Percentiles rank a stretch among this genome's conserved stretches.
phyloP scores from a whole-genome alignment of 2,888 invertebrate species.

The Argynnis bischoffii region DNA sequence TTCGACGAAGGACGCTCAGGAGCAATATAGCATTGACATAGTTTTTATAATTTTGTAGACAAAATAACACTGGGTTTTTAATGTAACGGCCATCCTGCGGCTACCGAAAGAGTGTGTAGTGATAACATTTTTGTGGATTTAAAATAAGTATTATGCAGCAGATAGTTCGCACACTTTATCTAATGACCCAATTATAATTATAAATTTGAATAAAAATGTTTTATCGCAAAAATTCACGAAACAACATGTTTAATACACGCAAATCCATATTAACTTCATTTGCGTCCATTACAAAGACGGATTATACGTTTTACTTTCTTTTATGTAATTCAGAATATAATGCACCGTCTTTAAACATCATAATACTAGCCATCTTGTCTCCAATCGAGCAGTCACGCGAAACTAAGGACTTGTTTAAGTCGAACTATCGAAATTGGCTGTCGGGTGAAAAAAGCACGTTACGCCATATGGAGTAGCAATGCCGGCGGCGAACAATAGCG shows the following conservation, averaged over 20 bases:
- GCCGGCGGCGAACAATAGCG: slow-evolving; percentile 78
- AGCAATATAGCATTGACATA: slow-evolving; percentile 31
- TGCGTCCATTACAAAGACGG: neutral
- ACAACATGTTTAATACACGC: neutral
- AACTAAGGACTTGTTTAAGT: slow-evolving; percentile 55
- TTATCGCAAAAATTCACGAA: neutral
- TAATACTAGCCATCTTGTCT: slow-evolving; percentile 45
- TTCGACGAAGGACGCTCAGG: slow-evolving; percentile 44
- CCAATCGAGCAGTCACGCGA: slow-evolving; percentile 60
- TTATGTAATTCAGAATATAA: slow-evolving; percentile 6
- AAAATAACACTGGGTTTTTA: neutral
- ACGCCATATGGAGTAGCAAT: slow-evolving; percentile 76
- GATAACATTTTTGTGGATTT: neutral
- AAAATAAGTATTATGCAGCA: neutral
- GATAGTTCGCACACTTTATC: slow-evolving; percentile 17
- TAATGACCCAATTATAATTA: slow-evolving; percentile 7
- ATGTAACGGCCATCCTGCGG: neutral
- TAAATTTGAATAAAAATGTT: neutral
- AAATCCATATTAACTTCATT: neutral
- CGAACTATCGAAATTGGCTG: slow-evolving; percentile 72
- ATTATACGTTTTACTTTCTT: neutral
- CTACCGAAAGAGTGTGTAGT: neutral
- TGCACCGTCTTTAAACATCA: slow-evolving; percentile 26
- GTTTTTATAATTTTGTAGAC: slow-evolving; percentile 18
- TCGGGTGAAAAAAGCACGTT: slow-evolving; percentile 65